Evolutionary conservation across 2,888 invertebrate genomes (phyloP).

Genomic region (Esperia sulphurella): DNA sequence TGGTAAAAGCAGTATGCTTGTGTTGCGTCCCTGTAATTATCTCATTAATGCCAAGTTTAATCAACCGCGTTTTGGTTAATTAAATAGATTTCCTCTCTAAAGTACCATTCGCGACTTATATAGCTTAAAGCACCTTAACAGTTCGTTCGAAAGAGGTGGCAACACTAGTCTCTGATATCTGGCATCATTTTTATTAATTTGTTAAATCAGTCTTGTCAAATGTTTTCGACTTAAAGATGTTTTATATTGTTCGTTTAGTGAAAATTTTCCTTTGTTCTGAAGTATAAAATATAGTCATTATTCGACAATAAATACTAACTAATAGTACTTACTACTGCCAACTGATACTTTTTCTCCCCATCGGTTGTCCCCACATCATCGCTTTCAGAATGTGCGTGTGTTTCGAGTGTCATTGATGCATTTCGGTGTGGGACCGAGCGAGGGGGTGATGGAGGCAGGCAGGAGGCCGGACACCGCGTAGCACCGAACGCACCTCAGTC

Average conservation of each 20-base stretch:
- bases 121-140: too few relatives aligned
- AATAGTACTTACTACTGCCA: too few relatives aligned
- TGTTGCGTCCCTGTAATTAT: conserved; percentile 13
- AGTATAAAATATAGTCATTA: too few relatives aligned
- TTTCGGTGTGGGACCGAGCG: conserved; percentile 67
- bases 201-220: too few relatives aligned
- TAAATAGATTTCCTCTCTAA: conserved; percentile 3
- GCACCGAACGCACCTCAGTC: conserved; percentile 25
- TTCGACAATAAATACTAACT: too few relatives aligned
- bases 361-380: conserved; percentile 54
- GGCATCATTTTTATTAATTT: too few relatives aligned
- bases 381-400: conserved; percentile 69
- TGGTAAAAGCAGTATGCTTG: too few relatives aligned
- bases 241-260: too few relatives aligned
- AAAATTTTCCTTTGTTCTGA: too few relatives aligned
- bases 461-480: conserved; percentile 46
- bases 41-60: conserved; percentile 16
- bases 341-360: conserved; percentile 35
- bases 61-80: conserved; percentile 4
- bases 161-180: too few relatives aligned
- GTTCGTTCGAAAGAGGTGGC: too few relatives aligned
- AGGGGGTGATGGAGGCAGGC: conserved; percentile 45
- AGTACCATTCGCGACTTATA: neutral
- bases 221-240: too few relatives aligned
- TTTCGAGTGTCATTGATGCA: conserved; percentile 76